Conservation (phyloP, 2,888 invertebrate genomes). For the Teinopalpus imperialis region DNA sequence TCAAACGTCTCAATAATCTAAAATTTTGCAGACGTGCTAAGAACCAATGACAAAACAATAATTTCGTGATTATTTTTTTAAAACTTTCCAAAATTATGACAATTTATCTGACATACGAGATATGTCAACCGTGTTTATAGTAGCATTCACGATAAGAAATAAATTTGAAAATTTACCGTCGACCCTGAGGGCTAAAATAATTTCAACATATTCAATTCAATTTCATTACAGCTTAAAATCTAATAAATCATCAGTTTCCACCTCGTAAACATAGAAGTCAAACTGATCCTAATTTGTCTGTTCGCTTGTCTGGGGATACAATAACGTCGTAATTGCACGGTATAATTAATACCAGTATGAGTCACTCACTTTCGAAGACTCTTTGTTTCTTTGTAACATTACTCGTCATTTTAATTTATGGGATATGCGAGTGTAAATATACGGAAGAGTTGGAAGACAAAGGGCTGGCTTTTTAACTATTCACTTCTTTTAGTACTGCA, state of each 20-base stretch:
- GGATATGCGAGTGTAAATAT: constrained; percentile 25
- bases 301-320: constrained; percentile 39
- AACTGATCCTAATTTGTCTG: constrained; percentile 38
- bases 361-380: constrained; percentile 40
- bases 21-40: too few species aligned
- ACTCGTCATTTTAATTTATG: constrained; percentile 37
- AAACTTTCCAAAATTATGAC: too few species aligned
- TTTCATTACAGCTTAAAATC: constrained; percentile 32
- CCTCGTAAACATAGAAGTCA: constrained; percentile 11
- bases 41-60: too few species aligned
- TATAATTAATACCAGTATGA: constrained; percentile 48
- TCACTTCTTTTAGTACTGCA: constrained; percentile 18
- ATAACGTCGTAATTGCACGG: constrained; percentile 42
- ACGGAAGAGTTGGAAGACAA: constrained; percentile 33
- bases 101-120: too few species aligned
- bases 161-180: too few species aligned
- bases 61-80: too few species aligned
- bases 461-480: constrained; percentile 25
- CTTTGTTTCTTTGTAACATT: constrained; percentile 43
- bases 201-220: background rate
- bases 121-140: too few species aligned
- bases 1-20: too few species aligned
- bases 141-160: too few species aligned
- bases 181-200: background rate
- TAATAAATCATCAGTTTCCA: constrained; percentile 9